Evolutionary conservation across 2,113 vertebrate species (phyloP).

Genomic region (Pterocles gutturalis): DNA sequence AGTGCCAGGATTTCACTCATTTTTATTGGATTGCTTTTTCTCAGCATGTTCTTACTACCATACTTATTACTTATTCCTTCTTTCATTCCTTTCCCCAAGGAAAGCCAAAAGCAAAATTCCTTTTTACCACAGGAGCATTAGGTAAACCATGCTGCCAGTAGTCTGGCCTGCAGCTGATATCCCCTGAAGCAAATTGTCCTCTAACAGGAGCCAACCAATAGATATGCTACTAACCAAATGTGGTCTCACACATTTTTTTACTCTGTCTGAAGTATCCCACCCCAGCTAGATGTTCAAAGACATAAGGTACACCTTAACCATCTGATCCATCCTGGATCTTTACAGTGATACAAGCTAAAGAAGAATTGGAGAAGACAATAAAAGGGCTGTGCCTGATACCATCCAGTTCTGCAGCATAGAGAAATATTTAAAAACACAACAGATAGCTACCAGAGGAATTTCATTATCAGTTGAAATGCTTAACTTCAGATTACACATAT

Average conservation of each 20-base stretch:
- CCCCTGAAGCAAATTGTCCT: not conserved
- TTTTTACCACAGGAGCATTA: not conserved
- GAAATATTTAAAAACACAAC: not conserved
- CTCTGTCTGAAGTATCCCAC: not conserved
- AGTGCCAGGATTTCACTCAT: not conserved
- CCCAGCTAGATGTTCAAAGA: not conserved
- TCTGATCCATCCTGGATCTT: not conserved
- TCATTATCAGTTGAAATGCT: not conserved
- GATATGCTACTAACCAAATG: not conserved
- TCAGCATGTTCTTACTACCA: not conserved
- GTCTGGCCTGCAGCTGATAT: not conserved
- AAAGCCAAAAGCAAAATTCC: not conserved
- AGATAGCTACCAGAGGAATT: not conserved
- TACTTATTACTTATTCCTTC: not conserved
- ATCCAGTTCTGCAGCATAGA: not conserved
- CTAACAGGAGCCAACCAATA: not conserved
- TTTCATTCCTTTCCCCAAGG: not conserved
- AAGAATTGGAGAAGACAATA: not conserved
- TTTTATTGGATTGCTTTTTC: not conserved
- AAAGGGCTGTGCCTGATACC: not conserved
- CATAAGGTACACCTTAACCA: not conserved
- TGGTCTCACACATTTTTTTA: not conserved
- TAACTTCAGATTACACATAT: not conserved
- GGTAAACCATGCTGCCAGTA: not conserved
- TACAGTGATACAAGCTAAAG: fast-evolving